Evolutionary conservation across 37 sponge, comb jelly and placozoan species (phyloP).

Genomic region (Petrosia ficiformis): DNA sequence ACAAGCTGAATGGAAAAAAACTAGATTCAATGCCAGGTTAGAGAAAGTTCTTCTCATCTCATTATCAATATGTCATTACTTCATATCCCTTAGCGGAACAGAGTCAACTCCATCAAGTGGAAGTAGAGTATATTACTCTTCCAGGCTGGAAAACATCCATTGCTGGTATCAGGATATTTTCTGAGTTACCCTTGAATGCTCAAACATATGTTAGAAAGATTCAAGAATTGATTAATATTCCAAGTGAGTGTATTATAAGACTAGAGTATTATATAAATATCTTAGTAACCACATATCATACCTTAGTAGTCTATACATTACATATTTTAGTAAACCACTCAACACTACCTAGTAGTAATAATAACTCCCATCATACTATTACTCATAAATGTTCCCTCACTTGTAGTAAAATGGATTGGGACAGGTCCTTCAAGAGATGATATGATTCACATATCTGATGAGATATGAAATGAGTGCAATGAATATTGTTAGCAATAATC

Average conservation of each 20-base stretch:
- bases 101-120: constrained; percentile 48
- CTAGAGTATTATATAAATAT: too few relatives aligned
- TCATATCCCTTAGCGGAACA: constrained; percentile 47
- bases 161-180: constrained; percentile 45
- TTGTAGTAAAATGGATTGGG: too few relatives aligned
- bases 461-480: too few relatives aligned
- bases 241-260: constrained; percentile 82
- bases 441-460: too few relatives aligned
- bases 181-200: constrained; percentile 82
- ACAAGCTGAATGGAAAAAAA: constrained; percentile 79
- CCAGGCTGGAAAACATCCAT: constrained; percentile 85
- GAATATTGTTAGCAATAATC: too few relatives aligned
- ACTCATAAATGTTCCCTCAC: too few relatives aligned
- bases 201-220: constrained; percentile 75
- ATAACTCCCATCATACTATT: too few relatives aligned
- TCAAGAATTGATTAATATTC: constrained; percentile 61
- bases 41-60: constrained; percentile 4
- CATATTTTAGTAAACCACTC: too few relatives aligned
- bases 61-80: neutral
- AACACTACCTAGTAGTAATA: too few relatives aligned
- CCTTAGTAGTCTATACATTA: too few relatives aligned
- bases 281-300: too few relatives aligned
- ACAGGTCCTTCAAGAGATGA: too few relatives aligned
- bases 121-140: constrained; percentile 79
- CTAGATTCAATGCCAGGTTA: constrained; percentile 76